Conservation (phyloP, 2,888 invertebrate species). For the Drosophila percnosoma region DNA sequence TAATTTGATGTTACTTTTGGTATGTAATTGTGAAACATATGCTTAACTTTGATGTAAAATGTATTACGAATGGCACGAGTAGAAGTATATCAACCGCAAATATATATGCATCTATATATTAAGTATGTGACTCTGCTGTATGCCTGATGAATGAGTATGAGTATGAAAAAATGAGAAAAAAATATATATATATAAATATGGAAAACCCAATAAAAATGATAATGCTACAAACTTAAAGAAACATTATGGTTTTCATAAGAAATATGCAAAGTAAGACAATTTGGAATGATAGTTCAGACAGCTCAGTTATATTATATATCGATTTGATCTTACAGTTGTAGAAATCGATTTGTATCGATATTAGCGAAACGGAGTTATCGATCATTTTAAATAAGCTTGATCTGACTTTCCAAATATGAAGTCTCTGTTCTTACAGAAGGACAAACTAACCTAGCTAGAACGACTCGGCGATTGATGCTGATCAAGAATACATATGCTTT, state of each 20-base stretch:
- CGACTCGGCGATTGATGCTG: background rate
- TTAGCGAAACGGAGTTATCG: background rate
- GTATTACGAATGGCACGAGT: constrained; percentile 65
- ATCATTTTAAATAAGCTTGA: background rate
- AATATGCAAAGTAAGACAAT: background rate
- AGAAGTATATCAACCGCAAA: constrained; percentile 3
- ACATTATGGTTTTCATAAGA: background rate
- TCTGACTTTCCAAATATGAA: rapidly evolving
- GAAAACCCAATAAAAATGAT: constrained; percentile 68
- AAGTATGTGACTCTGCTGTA: constrained; percentile 37
- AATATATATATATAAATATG: constrained; percentile 47
- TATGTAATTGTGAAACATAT: constrained; percentile 48
- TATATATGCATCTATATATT: constrained; percentile 24
- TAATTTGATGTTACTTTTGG: constrained; percentile 23
- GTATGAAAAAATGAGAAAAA: constrained; percentile 55
- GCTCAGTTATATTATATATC: background rate
- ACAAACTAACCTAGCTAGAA: background rate
- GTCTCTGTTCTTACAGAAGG: background rate
- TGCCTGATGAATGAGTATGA: constrained; percentile 52
- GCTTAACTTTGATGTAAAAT: constrained; percentile 54
- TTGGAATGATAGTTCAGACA: no score
- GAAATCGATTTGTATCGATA: background rate
- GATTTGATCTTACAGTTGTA: background rate
- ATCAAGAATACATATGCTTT: background rate
- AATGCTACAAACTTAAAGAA: constrained; percentile 55